phyloP scores from a whole-genome alignment of 2,113 vertebrate species.

The Ciconia maguari region DNA sequence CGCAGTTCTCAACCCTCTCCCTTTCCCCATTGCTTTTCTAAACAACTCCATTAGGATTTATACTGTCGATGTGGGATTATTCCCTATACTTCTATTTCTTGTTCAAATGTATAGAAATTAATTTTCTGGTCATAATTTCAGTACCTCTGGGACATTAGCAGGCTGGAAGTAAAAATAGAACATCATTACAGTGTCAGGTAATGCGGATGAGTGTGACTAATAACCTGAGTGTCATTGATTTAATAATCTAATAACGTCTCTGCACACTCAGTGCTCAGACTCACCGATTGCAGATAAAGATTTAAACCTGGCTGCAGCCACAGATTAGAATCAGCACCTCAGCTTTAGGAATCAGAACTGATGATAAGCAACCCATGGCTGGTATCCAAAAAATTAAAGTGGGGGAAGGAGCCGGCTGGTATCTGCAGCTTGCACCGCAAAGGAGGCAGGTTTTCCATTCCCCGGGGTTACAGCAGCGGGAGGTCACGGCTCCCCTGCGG shows the following conservation, averaged over 20 bases:
- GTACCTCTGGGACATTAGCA: conserved; percentile 69
- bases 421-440: not conserved
- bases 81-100: conserved; percentile 51
- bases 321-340: conserved; percentile 60
- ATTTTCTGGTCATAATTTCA: conserved; percentile 76
- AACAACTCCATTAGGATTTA: conserved; percentile 57
- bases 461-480: not conserved
- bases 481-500: not conserved
- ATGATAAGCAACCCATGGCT: conserved; percentile 26
- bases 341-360: conserved; percentile 28
- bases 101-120: conserved; percentile 72
- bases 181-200: conserved; percentile 72
- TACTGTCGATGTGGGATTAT: not conserved
- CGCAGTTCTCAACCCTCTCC: not conserved
- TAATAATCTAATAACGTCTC: conserved; percentile 73
- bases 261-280: conserved; percentile 62
- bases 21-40: not conserved
- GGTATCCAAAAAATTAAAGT: conserved; percentile 7
- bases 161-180: conserved; percentile 75
- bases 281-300: conserved; percentile 53
- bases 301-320: conserved; percentile 37
- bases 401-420: not conserved
- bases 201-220: conserved; percentile 74
- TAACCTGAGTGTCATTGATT: conserved; percentile 72
- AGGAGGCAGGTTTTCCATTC: not conserved